phyloP scores from a whole-genome alignment of 2,113 vertebrate genomes.

The Eurystomus gularis region DNA sequence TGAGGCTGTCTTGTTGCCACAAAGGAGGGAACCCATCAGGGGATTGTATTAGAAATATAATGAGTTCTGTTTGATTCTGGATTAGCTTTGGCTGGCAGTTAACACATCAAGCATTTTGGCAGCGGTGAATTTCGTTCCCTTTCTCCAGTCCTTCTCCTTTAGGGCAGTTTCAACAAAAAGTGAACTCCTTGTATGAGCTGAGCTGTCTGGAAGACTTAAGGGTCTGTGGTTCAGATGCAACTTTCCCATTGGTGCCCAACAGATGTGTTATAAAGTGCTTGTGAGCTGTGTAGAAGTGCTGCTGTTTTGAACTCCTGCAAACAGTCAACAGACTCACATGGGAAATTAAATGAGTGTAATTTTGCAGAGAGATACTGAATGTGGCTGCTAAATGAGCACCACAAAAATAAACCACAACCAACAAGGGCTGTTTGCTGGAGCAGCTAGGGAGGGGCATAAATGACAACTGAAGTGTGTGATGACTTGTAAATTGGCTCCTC shows the following conservation, averaged over 20 bases:
- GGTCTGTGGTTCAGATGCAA: background rate
- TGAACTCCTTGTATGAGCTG: background rate
- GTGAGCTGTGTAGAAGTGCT: background rate
- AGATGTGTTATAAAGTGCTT: conserved; percentile 41
- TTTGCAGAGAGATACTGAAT: conserved; percentile 24
- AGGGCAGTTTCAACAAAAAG: background rate
- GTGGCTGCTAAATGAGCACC: conserved; percentile 12
- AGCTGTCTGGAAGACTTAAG: background rate
- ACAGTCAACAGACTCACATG: conserved; percentile 30
- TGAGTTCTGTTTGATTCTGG: background rate
- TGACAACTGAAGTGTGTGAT: background rate
- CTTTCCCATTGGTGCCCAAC: conserved; percentile 13
- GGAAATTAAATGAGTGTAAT: conserved; percentile 53
- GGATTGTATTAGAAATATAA: background rate
- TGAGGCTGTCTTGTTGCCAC: background rate
- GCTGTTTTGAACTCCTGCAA: conserved; percentile 53
- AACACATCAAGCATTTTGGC: background rate
- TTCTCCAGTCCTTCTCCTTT: background rate
- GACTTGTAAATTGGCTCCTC: conserved; percentile 1
- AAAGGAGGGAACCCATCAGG: background rate
- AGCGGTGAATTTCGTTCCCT: background rate
- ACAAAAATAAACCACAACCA: conserved; percentile 30
- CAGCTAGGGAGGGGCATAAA: background rate
- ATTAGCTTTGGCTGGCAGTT: background rate
- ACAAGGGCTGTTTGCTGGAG: background rate